Percentiles rank a stretch among this genome's conserved stretches.
Conservation (phyloP, 2,888 invertebrate species). For the Margaritifera margaritifera region DNA sequence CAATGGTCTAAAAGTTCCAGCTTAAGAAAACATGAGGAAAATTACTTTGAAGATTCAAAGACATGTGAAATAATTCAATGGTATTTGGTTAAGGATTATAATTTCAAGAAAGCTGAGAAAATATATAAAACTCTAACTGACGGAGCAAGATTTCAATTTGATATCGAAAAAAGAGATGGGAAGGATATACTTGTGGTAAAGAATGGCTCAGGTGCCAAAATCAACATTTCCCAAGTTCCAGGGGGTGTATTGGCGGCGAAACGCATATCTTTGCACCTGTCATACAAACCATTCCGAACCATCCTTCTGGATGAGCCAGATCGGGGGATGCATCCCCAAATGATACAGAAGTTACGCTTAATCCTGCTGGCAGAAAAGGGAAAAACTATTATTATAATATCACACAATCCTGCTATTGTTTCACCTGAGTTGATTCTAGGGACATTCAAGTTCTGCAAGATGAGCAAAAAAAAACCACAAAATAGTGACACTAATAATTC, state of each 20-base stretch:
- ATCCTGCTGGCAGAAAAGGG: neutral
- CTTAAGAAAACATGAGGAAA: too few species aligned
- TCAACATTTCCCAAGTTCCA: slow-evolving; percentile 3
- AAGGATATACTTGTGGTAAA: neutral
- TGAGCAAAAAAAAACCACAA: neutral
- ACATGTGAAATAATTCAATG: too few species aligned
- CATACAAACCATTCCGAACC: slow-evolving; percentile 6
- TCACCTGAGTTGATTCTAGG: neutral
- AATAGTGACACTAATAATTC: neutral
- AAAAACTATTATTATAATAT: slow-evolving; percentile 5
- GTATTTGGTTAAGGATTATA: too few species aligned
- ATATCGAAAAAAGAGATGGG: neutral
- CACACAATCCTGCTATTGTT: slow-evolving; percentile 3
- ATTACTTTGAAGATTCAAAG: too few species aligned
- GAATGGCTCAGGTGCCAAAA: too few species aligned
- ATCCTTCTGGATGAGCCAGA: slow-evolving; percentile 14
- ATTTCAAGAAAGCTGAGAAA: too few species aligned
- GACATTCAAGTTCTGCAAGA: neutral
- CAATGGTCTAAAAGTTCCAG: too few species aligned
- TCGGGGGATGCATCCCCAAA: slow-evolving; percentile 17
- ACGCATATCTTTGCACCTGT: slow-evolving; percentile 2
- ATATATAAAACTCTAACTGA: too few species aligned
- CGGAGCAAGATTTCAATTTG: too few species aligned
- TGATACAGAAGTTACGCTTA: slow-evolving; percentile 4
- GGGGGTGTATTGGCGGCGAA: slow-evolving; percentile 10